Evolutionary conservation across 2,797 vertebrate genomes (phyloP), one percentile per base, ranked within the genome.

Genomic region (Graptemys geographica): DNA sequence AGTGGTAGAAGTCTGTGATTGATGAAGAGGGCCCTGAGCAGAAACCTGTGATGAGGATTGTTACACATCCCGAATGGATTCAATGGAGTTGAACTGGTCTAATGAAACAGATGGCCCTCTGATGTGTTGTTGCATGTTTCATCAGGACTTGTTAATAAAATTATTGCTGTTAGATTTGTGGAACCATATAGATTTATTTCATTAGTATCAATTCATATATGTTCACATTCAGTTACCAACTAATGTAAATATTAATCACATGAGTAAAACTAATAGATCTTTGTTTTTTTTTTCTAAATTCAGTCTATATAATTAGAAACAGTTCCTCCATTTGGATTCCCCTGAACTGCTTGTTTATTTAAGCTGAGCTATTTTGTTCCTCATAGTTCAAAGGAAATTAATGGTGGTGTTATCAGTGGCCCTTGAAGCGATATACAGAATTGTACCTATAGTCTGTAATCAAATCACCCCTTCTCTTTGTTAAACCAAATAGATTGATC

Each of bases 221-320:
- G 37, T 72, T 41, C 55, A 96, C 86, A 90, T 86, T 94, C 83
- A 84, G 31, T 94, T 95, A 82, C 78, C 92, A 88, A 81, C 92
- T 84, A 81, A 86, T 85, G 25, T 90, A 92, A 96, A 87, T 95
- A 91, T 92, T 97, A 96, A 96, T 90, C 94, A 56, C 86, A 86
- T 95, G 56, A 47, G 6, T 90, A 95, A 96, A 98, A 94, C 83
- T 41, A 96, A 97, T 96, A 37, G 57, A 3, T 41, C 16, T 81
- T 87, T 91, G 96, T 90, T 69, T 47, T 78, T 51, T 78, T 51
- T 13, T 37, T 96, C 80, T 88, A 8, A 91, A 59, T 93, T 94
- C 95, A 65, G 82, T 90, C 72, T 95, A 69, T 96, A 72, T 92
- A 96, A 93, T 97, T 98, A 92, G 95, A 95, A 97, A 89, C 79